Evolutionary conservation across 2,888 invertebrate genomes (phyloP).

Genomic region (Cheilosia impressa): DNA sequence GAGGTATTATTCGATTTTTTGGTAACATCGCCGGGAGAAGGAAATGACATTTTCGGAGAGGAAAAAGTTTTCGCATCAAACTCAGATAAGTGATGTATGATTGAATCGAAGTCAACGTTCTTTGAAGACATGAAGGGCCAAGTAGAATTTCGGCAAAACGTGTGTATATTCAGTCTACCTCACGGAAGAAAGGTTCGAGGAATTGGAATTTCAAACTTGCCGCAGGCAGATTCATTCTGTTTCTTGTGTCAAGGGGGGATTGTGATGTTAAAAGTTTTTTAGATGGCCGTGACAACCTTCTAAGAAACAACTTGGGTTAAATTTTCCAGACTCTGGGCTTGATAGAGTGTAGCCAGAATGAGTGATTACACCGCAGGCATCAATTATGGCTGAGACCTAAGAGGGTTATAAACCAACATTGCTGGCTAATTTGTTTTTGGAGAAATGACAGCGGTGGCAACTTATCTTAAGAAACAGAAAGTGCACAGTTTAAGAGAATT

Average conservation of each 20-base stretch:
- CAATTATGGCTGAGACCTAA: no score
- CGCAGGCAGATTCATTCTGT: conserved; percentile 9
- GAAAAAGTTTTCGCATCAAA: conserved; percentile 49
- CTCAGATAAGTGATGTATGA: conserved; percentile 63
- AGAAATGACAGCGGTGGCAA: no score
- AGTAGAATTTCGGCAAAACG: neutral
- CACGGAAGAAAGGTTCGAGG: conserved; percentile 14
- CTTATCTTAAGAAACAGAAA: no score
- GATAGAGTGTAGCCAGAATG: no score
- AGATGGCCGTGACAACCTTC: neutral
- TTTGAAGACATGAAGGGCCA: conserved; percentile 15
- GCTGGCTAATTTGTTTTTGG: no score
- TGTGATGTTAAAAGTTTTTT: conserved; percentile 3
- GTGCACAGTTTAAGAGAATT: no score
- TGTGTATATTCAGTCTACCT: conserved; percentile 20
- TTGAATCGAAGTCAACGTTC: conserved; percentile 62
- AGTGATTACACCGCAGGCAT: no score
- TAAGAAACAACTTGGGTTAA: neutral
- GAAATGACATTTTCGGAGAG: conserved; percentile 29
- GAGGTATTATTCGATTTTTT: conserved; percentile 34
- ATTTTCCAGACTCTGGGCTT: no score
- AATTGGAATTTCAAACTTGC: conserved; percentile 30
- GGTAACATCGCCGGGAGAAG: neutral
- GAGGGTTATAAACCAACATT: no score
- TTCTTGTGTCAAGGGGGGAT: neutral